A percentile compares a stretch with the other conserved stretches of the same genome.
Conservation (phyloP, 2,797 vertebrate species). For the Artibeus jamaicensis region DNA sequence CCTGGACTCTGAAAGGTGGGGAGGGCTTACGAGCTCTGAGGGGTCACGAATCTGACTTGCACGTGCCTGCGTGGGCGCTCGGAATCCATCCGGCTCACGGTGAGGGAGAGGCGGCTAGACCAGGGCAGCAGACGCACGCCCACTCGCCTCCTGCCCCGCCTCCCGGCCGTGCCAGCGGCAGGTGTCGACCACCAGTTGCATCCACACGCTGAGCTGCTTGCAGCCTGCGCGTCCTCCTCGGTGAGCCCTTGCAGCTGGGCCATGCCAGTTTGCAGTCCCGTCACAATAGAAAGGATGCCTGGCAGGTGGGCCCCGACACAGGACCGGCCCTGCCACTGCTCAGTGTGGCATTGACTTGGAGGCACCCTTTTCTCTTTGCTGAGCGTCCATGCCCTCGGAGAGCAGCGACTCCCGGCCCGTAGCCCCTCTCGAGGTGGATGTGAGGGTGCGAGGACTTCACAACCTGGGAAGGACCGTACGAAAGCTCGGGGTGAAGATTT, state of each 20-base stretch:
- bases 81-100: not conserved
- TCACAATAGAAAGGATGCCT: not conserved
- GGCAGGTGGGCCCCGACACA: not conserved
- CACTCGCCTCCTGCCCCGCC: no score
- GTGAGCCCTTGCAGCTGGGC: not conserved
- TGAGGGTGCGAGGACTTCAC: not conserved
- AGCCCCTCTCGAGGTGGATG: not conserved
- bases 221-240: not conserved
- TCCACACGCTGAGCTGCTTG: not conserved
- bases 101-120: not conserved
- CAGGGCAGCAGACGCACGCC: no score
- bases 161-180: not conserved
- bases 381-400: not conserved
- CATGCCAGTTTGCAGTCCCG: no score
- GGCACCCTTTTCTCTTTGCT: not conserved
- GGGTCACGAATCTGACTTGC: not conserved
- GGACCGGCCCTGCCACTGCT: not conserved
- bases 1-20: not conserved
- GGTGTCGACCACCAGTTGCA: not conserved
- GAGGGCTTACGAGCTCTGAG: not conserved
- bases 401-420: not conserved
- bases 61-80: fast-evolving
- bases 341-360: not conserved
- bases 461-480: not conserved
- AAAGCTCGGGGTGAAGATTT: not conserved